Evolutionary conservation across 2,888 invertebrate species (phyloP).

Genomic region (Oscheius sp.): DNA sequence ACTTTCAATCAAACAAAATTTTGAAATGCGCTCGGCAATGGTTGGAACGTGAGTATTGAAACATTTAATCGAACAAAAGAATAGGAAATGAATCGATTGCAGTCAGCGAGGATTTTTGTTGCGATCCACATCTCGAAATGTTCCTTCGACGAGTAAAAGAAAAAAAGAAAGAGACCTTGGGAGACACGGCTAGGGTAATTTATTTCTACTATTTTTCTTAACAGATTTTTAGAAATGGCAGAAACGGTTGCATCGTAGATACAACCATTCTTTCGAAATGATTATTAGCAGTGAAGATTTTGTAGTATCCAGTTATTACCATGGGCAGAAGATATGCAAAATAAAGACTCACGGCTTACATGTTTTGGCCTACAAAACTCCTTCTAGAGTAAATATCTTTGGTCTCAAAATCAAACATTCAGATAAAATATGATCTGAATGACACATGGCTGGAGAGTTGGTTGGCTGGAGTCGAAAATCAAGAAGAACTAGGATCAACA

Average conservation of each 20-base stretch:
- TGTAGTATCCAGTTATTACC: conserved; percentile 27
- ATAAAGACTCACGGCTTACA: conserved; percentile 28
- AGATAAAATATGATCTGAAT: neutral
- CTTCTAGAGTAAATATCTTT: conserved; percentile 23
- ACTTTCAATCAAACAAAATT: neutral
- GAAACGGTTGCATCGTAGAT: conserved; percentile 39
- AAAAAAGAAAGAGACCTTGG: neutral
- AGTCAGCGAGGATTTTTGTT: neutral
- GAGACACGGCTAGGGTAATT: neutral
- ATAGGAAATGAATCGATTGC: neutral
- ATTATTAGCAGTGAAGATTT: conserved; percentile 42
- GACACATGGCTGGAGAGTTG: neutral
- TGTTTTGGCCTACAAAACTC: conserved; percentile 44
- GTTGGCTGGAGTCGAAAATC: neutral
- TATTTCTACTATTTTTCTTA: neutral
- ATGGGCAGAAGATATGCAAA: conserved; percentile 43
- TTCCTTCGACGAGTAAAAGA: neutral
- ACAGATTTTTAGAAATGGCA: conserved; percentile 34
- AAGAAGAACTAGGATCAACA: neutral
- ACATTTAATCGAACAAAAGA: neutral
- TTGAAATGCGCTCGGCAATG: neutral
- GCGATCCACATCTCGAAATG: neutral
- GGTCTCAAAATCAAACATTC: neutral
- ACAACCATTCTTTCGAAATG: conserved; percentile 41
- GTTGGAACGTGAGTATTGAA: too few species aligned